Base-by-base conservation (phyloP, 2,888 invertebrate species). In the Lissonota sp. region DNA sequence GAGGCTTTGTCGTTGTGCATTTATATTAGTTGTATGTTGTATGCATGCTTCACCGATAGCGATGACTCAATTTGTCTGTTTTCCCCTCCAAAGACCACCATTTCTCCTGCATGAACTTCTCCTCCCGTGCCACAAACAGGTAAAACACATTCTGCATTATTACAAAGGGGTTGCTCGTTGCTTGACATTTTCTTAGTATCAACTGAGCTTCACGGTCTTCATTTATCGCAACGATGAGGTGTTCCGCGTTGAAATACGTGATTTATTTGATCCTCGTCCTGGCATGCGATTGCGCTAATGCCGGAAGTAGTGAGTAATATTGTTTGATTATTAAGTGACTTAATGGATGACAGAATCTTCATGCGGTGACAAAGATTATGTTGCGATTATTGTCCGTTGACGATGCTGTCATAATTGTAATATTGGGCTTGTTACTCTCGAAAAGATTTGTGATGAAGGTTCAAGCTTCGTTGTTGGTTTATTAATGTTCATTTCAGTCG, bases 131-230 rank as follows among this genome's bases (percentile, higher is more conserved):
- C 58, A 58, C 37, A 7, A 51, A 46, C 40, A 7, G 42, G 42
- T 26, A n/a, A 58, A 46, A 71, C 67, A 53, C 4, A 3, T 8
- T 16, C 73, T 51, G 63, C 67, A 81, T 81, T 67, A 70, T 79
- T 83, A 83, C 79, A 83, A 83, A 83, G 76, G 81, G 72, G 75
- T 81, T 70, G 64, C 64, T 51, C 46, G 64, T 53, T 44, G 49
- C 44, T 62, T 2, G 39, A n/a, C 73, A 49, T 64, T 79, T 83
- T 62, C 83, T 79, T 71, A 82, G 79, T 82, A 44, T 76, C 72
- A 51, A 58, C 63, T 64, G 69, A 49, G 51, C 64, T 46, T 70
- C 14, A 60, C 77, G 77, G 26, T 60, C 70, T 42, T 58, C 73
- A 70, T 55, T 75, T 60, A 26, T 49, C 16, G 40, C 77, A 76